These are phyloP conservation scores for Leuctra nigra DNA, from an alignment of 2,888 invertebrate genomes.

Conservation along the genomic window DNA sequence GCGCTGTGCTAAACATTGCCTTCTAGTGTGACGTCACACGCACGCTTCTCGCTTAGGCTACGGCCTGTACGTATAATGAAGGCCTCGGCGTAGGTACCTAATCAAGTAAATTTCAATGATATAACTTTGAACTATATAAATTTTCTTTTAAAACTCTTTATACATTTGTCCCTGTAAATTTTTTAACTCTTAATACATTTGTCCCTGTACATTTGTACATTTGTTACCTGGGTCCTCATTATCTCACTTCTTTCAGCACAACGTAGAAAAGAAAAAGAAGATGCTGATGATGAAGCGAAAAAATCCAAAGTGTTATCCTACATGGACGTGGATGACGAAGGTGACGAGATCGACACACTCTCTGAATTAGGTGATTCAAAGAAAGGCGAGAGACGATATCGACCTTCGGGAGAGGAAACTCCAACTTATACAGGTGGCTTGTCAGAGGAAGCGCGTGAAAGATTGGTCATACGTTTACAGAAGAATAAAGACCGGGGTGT, in stretches of 20 bases:
- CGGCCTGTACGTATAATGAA: too few relatives aligned
- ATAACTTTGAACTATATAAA: too few relatives aligned
- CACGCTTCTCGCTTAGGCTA: too few relatives aligned
- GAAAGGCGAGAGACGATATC: conserved; percentile 53
- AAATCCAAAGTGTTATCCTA: conserved; percentile 48
- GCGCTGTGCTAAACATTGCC: too few relatives aligned
- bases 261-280: conserved; percentile 37
- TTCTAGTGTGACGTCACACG: too few relatives aligned
- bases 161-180: too few relatives aligned
- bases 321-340: conserved; percentile 45
- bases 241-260: conserved; percentile 35
- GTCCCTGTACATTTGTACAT: too few relatives aligned
- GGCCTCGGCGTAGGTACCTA: too few relatives aligned
- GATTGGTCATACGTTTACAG: conserved; percentile 57
- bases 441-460: conserved; percentile 66
- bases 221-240: too few relatives aligned
- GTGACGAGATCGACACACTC: conserved; percentile 34
- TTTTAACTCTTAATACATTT: too few relatives aligned
- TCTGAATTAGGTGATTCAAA: conserved; percentile 18
- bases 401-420: conserved; percentile 77
- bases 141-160: too few relatives aligned
- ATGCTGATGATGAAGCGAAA: conserved; percentile 32
- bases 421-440: conserved; percentile 93
- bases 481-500: conserved; percentile 63
- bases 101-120: too few relatives aligned